These are phyloP conservation scores for Rhynchotus rufescens DNA, from an alignment of 2,797 vertebrate species.

Conservation along the genomic window DNA sequence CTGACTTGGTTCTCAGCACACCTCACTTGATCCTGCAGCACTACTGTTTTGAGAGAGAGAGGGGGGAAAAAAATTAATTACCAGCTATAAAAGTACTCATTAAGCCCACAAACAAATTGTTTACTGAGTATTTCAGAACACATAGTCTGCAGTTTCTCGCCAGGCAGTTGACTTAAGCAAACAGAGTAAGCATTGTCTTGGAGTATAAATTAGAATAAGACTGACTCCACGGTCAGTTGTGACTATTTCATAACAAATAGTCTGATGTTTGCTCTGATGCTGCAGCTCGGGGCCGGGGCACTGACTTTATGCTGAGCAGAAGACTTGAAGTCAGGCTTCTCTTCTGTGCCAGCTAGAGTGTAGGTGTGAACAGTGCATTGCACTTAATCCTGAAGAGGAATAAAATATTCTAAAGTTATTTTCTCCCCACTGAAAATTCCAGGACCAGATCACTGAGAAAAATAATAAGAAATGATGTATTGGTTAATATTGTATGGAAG, in stretches of 20 bases:
- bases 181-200: neutral
- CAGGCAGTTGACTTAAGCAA: neutral
- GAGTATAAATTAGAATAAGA: neutral
- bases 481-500: neutral
- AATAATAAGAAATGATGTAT: neutral
- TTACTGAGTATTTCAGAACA: neutral
- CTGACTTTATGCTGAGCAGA: neutral
- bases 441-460: neutral
- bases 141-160: neutral
- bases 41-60: neutral
- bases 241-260: neutral
- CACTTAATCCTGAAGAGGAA: neutral
- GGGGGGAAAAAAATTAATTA: neutral
- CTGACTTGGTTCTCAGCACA: neutral
- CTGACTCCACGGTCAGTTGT: neutral
- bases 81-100: neutral
- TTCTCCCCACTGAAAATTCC: neutral
- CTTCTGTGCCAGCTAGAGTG: neutral
- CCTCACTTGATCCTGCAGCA: accelerated
- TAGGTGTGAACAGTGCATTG: neutral
- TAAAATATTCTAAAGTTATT: neutral
- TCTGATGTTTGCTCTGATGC: neutral
- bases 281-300: neutral
- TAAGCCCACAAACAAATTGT: neutral
- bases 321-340: neutral